Conservation (phyloP, 2,888 invertebrate species). For the Poecilobothrus nobilitatus region DNA sequence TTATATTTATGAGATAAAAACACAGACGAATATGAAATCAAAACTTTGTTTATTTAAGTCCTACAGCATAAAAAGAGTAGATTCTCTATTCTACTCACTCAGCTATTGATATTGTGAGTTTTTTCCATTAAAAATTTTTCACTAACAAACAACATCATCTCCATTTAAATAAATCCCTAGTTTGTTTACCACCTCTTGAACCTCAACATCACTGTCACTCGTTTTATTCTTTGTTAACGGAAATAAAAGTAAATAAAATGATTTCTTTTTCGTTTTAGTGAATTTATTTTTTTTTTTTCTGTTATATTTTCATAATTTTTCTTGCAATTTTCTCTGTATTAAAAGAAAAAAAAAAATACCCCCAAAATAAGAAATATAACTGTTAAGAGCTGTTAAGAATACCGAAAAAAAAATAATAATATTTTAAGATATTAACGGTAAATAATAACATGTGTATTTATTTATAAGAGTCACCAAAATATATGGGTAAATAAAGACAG, state of each 20-base stretch:
- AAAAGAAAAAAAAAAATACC: too few relatives aligned
- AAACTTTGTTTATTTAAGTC: neutral
- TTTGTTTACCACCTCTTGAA: neutral
- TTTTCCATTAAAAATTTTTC: too few relatives aligned
- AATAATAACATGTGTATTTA: neutral
- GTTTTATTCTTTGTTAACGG: neutral
- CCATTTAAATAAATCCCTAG: too few relatives aligned
- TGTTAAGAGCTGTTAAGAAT: neutral
- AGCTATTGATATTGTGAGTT: too few relatives aligned
- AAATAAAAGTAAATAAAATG: neutral
- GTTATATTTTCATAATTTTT: too few relatives aligned
- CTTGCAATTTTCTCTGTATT: too few relatives aligned
- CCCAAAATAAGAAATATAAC: neutral
- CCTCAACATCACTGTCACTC: neutral
- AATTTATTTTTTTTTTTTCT: too few relatives aligned
- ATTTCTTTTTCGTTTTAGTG: neutral
- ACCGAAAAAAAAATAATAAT: neutral
- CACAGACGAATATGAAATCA: neutral
- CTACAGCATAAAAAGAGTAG: neutral
- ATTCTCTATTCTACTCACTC: too few relatives aligned
- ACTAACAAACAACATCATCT: too few relatives aligned
- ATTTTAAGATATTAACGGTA: neutral
- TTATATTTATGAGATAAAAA: slow-evolving; percentile 4
- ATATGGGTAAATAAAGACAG: too few relatives aligned
- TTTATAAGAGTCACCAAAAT: too few relatives aligned